Evolutionary conservation across 2,113 vertebrate species (phyloP), one percentile per base, ranked within the genome.

Genomic region (Polypterus senegalus): DNA sequence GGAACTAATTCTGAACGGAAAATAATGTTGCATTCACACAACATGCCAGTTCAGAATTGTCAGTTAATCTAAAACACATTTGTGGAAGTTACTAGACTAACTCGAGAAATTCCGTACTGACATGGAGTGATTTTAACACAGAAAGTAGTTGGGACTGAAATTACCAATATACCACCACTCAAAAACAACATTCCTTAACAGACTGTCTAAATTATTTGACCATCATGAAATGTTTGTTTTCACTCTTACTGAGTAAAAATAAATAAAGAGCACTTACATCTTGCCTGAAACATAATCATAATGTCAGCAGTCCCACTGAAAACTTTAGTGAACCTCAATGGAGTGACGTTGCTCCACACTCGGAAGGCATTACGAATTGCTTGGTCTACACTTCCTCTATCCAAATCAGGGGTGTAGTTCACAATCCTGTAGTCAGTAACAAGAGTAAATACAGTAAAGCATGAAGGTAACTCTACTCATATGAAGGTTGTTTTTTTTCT

Each of bases 271-370:
- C 55, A 8, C 56, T 58, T 5, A 58, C 56, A 7, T 58, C 27
- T 43, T 45, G 70, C 79, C 69, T 81, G 81, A 70, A 89, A 89
- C 52, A 84, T 84, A 65, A 89, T 84, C 88, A 86, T 86, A 68
- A 89, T 88, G 51, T 89, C 88, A 46, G 88, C 88, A 57, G 57
- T 9, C 5, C 84, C 84, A 1, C 71, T 72, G 2, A 74, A 72
- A 69, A 88, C 73, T 71, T 83, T 81, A 63, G 79, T 88, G 63
- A 89, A 88, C 68, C 81, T 88, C 65, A 89, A 73, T 0, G 86
- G 85, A 0, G 84, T 86, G 64, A 88, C 86, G 61, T 88, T 80
- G 48, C 86, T 85, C 88, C 88, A 89, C 46, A 89, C 82, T 66
- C 84, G 88, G 66, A 89, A 80, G 3, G 88, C 86, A 62, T 79